Base-by-base conservation (phyloP, 2,888 invertebrate species). In the Schizotus pectinicornis region DNA sequence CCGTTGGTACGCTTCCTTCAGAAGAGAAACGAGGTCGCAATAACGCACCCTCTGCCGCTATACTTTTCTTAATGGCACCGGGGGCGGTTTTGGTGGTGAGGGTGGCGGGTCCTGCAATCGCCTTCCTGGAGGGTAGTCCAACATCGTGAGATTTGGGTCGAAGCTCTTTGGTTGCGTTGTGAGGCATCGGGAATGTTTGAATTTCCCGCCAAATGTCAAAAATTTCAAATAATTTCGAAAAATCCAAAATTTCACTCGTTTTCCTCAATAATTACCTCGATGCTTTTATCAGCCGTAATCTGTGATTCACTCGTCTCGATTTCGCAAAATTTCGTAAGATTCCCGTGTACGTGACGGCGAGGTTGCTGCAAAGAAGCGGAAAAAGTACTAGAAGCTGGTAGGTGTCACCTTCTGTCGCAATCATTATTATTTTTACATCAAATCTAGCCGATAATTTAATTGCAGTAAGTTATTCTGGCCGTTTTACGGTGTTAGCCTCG, bases 341-440 rank as follows among this genome's bases (percentile, higher is more conserved):
- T 22, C 22, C 5, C 22, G 22, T 22, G 22, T 65, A 71, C 31
- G 9, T 11, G 34, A 41, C 34, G 50, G 13, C 30, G 35, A 67
- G 67, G 69, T 69, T 65, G 71, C 53, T 66, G 56, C 60, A 50
- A 71, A 70, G 67, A 67, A 69, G 64, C 68, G 68, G 56, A 69
- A 70, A 69, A 71, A 66, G 70, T 69, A 60, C 61, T 66, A 69
- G 65, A 71, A 59, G 64, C 66, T 70, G 73, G 73, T 75, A 74
- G 70, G 73, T 74, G 71, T 68, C 56, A 63, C 59, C 58, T 59
- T 65, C 55, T 63, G 56, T 62, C 53, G 59, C 50, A 60, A 60
- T 56, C 50, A 13, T 47, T 56, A 51, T 9, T 41, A 11, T 41
- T 41, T 33, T 2, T 14, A 41, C 32, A 30, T 5, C 2, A 14